Base-by-base conservation (phyloP, 2,888 invertebrate species). In the Globia sparganii region DNA sequence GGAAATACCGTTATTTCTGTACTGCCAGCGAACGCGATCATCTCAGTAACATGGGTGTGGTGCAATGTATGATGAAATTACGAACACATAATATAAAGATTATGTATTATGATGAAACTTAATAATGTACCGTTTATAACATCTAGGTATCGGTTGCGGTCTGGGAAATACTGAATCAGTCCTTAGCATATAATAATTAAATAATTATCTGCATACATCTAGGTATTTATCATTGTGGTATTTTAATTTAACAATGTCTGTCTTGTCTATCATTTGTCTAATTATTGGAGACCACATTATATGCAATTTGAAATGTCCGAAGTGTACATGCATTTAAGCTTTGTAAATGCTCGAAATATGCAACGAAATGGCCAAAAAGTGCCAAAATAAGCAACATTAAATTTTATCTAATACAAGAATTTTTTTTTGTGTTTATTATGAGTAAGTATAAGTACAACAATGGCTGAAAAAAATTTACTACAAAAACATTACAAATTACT, bases 11-110 rank as follows among this genome's bases (percentile, higher is more conserved):
- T 28, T 65, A 28, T 4, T 21, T 43, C 28, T 65, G 21, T 28
- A 21, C 28, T 43, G 11, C 13, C 6, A 43, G 15, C 21, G 13
- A 21, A 37, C 6, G 13, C 25, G 8, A 15, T 61, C 28, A 70
- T 43, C 25, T 15, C 59, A 18, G 11, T 31, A n/a, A 53, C 18
- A 58, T 6, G 34, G 73, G 43, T 72, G 58, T 46, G 46, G 34
- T 25, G 9, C 34, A 46, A 37, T 34, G 40, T 9, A 18, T 72
- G 73, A 74, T 59, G 59, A n/a, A 59, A 74, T 75, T 28, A 49
- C 28, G 13, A 28, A 49, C 25, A 37, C 21, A 28, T 28, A 3
- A 58, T 73, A 73, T 73, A 73, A 40, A 21, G 18, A 37, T 37
- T 71, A 34, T 28, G 31, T n/a, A 40, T 18, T 37, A 37, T 59